Base-by-base conservation (phyloP, 2,888 invertebrate genomes). In the Lampropteryx suffumata region DNA sequence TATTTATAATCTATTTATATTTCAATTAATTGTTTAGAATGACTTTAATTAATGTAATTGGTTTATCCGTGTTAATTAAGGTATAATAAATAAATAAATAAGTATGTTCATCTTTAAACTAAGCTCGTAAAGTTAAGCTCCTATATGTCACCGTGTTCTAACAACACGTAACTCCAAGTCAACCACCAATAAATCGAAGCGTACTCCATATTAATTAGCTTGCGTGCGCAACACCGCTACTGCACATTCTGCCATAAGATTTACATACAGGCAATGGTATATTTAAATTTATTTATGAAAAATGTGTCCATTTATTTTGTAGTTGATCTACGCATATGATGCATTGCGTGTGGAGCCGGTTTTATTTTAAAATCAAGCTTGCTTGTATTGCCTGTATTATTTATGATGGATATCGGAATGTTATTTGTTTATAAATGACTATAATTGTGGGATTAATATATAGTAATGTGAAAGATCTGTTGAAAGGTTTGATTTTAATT, bases 121-220 rank as follows among this genome's bases (percentile, higher is more conserved):
- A 10, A 14, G 43, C 12, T 43, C 21, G 27, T 11, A n/a, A 24
- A 13, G 43, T 3, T 35, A 3, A 13, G 12, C 24, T 10, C 8
- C 49, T 33, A 29, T 57, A 49, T 50, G 37, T 53, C 26, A 35
- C 27, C n/a, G 36, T 41, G 55, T 59, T 37, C 56, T 37, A 53
- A 48, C 68, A 65, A 52, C 67, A 62, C 63, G 66, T 71, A 69
- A 68, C 66, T 68, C 55, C 59, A 57, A 64, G 54, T 66, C 63
- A 61, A 61, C 63, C 62, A 72, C 61, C 74, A 69, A 83, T 84
- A 84, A 85, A 85, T 84, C 77, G 74, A 77, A 61, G 67, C 64
- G 67, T 76, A 79, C 82, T 83, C 82, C 82, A 84, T 85, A 84
- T 85, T 84, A 85, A 85, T 85, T 84, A 82, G 80, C 65, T 84